Base-by-base conservation (phyloP, 2,113 vertebrate species). In the Dasyornis broadbenti region DNA sequence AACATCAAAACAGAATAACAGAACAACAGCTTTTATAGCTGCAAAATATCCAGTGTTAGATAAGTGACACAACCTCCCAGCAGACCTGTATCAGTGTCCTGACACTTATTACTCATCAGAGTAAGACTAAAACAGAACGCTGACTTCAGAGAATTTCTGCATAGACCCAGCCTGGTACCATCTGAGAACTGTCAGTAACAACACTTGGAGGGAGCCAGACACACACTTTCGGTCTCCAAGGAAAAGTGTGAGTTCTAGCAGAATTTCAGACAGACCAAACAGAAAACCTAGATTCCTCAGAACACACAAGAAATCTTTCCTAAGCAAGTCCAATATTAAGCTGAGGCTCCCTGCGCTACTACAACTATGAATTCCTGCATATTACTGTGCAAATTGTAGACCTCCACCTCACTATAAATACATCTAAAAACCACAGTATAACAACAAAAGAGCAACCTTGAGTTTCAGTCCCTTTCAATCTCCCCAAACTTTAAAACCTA, bases 251-350 rank as follows among this genome's bases (percentile, higher is more conserved):
- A 82, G 30, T 9, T 64, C 42, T 2, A 44, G 44, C 27, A 24
- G 7, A 35, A 37, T 17, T 45, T 68, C 54, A 39, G 57, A 64
- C 23, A 33, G 28, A n/a, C 17, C 2, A 2, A 83, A 49, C 3
- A n/a, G 70, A 50, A 64, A 61, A 37, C 21, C 4, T 3, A 10
- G 10, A n/a, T 31, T 63, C 15, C 65, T 30, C 45, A 83, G n/a
- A 69, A 54, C 19, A 77, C 28, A 39, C 0, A 7, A 31, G 45
- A 44, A 57, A 56, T 7, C 33, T 3, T 65, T 54, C 21, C 15
- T 20, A 26, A 61, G 42, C 0, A 0, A 28, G 44, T 1, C 2
- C 1, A 61, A 1, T 1, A 35, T 4, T 15, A 63, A 33, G 3
- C 39, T 7, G 22, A 37, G 26, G 24, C 11, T 68, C 49, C 22